A percentile compares a stretch with the other conserved stretches of the same genome.
Conservation (phyloP, 2,113 vertebrate genomes). For the Protobothrops mucrosquamatus region DNA sequence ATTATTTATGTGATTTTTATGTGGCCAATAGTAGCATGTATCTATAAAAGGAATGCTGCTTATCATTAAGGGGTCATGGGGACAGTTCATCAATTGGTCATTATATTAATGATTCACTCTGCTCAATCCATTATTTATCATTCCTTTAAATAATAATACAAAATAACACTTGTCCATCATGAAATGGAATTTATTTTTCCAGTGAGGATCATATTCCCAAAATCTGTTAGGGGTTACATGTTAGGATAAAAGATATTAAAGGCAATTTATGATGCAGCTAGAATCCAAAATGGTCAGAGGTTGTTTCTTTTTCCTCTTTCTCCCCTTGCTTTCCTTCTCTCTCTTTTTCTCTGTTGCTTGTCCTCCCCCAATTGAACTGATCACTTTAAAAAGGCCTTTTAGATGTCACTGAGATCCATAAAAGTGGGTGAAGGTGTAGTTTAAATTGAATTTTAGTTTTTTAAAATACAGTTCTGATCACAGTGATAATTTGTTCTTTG, state of each 20-base stretch:
- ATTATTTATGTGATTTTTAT: not conserved
- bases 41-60: not conserved
- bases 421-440: not conserved
- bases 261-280: not conserved
- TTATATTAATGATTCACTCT: not conserved
- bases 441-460: not conserved
- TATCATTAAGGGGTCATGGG: not conserved
- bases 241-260: not conserved
- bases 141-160: not conserved
- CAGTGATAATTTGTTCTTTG: too few species aligned
- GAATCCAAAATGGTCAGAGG: not conserved
- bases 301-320: not conserved
- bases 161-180: not conserved
- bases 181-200: not conserved
- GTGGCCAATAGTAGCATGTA: not conserved
- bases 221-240: not conserved
- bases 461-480: not conserved
- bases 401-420: not conserved
- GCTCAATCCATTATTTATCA: not conserved
- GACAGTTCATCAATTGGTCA: not conserved
- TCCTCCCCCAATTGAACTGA: not conserved
- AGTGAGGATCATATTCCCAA: not conserved
- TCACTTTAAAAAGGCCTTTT: not conserved
- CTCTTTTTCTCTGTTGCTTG: not conserved
- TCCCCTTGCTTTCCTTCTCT: not conserved